These are phyloP conservation scores for Aphelenchoides bicaudatus DNA, from an alignment of 2,888 invertebrate species.

Conservation along the genomic window DNA sequence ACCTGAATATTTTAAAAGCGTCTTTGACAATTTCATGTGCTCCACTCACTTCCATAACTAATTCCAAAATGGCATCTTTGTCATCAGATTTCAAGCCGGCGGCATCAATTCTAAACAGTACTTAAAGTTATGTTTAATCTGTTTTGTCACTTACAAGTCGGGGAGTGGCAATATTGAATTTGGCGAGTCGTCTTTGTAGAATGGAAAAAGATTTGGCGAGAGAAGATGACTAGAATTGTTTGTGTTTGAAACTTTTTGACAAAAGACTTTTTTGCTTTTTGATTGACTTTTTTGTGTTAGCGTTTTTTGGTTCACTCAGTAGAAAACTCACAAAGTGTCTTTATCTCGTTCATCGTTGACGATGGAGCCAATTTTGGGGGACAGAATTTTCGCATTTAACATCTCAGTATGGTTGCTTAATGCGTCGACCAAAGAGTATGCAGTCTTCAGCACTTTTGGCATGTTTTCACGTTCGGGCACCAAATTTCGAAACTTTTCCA, in stretches of 20 bases:
- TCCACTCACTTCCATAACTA: conserved; percentile 47
- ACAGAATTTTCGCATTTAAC: conserved; percentile 41
- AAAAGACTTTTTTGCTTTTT: too few relatives aligned
- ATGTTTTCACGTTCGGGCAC: conserved; percentile 27
- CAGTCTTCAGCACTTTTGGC: conserved; percentile 26
- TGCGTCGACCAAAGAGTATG: conserved; percentile 39
- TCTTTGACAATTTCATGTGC: conserved; percentile 43
- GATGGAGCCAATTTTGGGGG: conserved; percentile 43
- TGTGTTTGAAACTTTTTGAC: not conserved
- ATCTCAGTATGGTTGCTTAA: conserved; percentile 37
- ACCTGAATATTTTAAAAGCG: conserved; percentile 38
- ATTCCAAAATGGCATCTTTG: conserved; percentile 36
- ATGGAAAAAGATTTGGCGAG: conserved; percentile 43
- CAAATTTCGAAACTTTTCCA: conserved; percentile 33
- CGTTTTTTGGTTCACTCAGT: not conserved
- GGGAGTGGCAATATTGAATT: conserved; percentile 39
- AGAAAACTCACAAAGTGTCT: conserved; percentile 25
- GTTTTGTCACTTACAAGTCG: too few relatives aligned
- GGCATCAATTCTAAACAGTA: too few relatives aligned
- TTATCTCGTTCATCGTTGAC: conserved; percentile 37
- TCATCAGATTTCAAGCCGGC: conserved; percentile 36
- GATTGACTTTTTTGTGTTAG: conserved; percentile 20
- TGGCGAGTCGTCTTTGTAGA: conserved; percentile 41
- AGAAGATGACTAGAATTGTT: conserved; percentile 35
- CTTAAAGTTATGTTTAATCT: too few relatives aligned